These are phyloP conservation scores for Cyanoderma ruficeps DNA, from an alignment of 2,113 vertebrate species.

Conservation along the genomic window DNA sequence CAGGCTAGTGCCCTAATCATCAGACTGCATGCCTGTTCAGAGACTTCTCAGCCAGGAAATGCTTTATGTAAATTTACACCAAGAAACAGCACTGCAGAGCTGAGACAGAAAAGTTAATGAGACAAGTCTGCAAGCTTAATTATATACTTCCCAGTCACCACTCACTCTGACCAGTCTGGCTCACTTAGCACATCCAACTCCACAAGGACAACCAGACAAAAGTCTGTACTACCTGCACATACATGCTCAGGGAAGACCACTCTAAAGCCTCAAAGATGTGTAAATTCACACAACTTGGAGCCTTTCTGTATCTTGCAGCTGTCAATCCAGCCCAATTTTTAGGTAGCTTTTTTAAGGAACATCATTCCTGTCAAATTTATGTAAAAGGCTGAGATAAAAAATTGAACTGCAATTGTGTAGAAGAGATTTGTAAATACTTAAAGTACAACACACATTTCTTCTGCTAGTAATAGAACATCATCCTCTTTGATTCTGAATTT, in stretches of 20 bases:
- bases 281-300: not conserved
- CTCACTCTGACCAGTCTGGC: not conserved
- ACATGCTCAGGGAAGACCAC: not conserved
- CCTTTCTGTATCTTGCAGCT: not conserved
- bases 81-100: not conserved
- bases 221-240: not conserved
- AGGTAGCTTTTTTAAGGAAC: not conserved
- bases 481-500: not conserved
- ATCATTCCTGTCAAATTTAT: not conserved
- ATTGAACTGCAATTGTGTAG: not conserved
- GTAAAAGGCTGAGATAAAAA: not conserved
- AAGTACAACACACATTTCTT: not conserved
- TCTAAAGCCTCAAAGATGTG: not conserved
- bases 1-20: not conserved
- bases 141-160: not conserved
- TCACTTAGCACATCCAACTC: not conserved
- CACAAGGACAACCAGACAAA: not conserved
- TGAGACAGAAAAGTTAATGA: not conserved
- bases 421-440: not conserved
- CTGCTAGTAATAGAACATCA: not conserved
- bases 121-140: not conserved
- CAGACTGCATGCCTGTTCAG: not conserved
- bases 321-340: not conserved
- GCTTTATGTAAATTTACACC: conserved; percentile 8
- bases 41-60: not conserved